phyloP scores from a whole-genome alignment of 2,113 vertebrate genomes.

The cat (Felis catus) region F.catus_Fca126_mat1.0 CM031421.1:63419001-63419500 shows the following conservation, averaged over 20 bases:
- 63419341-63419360: background rate
- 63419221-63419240: conserved; percentile 21
- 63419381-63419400: background rate
- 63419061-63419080: background rate
- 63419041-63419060: background rate
- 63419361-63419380: background rate
- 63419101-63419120: background rate
- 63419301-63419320: background rate
- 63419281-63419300: background rate
- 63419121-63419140: background rate
- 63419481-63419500: background rate
- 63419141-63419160: background rate
- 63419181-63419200: background rate
- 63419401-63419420: background rate
- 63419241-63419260: background rate
- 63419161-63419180: background rate
- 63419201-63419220: background rate
- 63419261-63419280: background rate
- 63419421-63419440: background rate
- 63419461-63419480: background rate
- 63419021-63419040: background rate
- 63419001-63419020: background rate
- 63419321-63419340: background rate
- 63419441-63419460: background rate
- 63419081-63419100: background rate